Base-by-base conservation (phyloP, 2,888 invertebrate species). In the Pseudococcus longispinus region DNA sequence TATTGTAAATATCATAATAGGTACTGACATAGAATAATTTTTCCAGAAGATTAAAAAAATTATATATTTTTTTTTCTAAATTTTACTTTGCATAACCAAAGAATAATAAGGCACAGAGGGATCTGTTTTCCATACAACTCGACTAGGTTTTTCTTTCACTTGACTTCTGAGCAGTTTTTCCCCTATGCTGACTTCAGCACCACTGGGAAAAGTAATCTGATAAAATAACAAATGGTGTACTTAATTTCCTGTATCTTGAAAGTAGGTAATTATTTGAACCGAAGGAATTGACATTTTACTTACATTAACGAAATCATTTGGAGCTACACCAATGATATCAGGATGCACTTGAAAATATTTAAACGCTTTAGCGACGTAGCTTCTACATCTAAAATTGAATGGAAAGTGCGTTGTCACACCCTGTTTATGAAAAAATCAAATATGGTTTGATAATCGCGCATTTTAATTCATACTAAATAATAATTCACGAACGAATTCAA, bases 301-400 rank as follows among this genome's bases (percentile, higher is more conserved):
- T 6, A 77, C 77, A 37, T 77, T 77, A 77, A 23, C 20, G 15
- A 37, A 77, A 37, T 77, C 77, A 32, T 37, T 77, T 15, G 77
- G 77, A 77, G 77, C 77, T 23, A 77, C 37, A n/a, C n/a, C 37
- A 77, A 77, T 37, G 8, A 77, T 37, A 32, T 77, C 77, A 5
- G 77, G 77, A 77, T 77, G 77, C 0, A 77, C 29, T 77, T 77
- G n/a, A n/a, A 77, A 77, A 9, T 37, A 37, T 26, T 77, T 77
- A 32, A 77, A 77, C 5, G 77, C 77, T 37, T 37, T 37, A n/a
- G 77, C 77, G 4, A 77, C 77, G n/a, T 32, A 37, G 37, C 77
- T 37, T 77, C 77, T 77, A 6, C 77, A 77, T 5, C 77, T 77
- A 77, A 77, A 77, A 37, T 77, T 77, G 18, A 77, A 77, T 29